Base-by-base conservation (phyloP, 2,888 invertebrate genomes). In the Lissonota sp. region DNA sequence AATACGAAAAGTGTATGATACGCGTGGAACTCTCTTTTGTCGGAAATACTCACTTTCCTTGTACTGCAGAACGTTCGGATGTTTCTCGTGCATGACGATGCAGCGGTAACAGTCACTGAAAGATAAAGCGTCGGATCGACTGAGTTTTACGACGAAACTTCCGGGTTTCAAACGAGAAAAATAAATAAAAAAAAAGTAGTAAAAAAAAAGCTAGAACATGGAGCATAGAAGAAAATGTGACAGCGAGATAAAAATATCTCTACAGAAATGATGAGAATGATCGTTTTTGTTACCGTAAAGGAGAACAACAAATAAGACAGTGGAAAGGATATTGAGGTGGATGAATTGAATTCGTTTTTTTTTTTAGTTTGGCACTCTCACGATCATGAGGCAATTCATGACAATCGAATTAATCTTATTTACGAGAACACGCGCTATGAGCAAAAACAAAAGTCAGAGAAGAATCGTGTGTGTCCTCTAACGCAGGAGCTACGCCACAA, bases 51-150 rank as follows among this genome's bases (percentile, higher is more conserved):
- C 92, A 97, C 97, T 96, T 93, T 97, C 96, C 94, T 97, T 97
- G 91, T 96, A 97, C 91, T 97, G 97, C 76, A 97, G 93, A 1
- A 97, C 96, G 88, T 96, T 96, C 86, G 94, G 93, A 91, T 97
- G 96, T 87, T 96, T 96, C 88, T 95, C 95, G 87, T 96, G 96
- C 88, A 97, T 96, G 64, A 96, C 96, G 91, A 97, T 94, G 90
- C 97, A 97, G 84, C 95, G 94, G 90, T 95, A 96, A 92, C 97
- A 97, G 86, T 94, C 94, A 89, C 96, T 96, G 95, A 49, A 95
- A 80, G 14, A 71, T 55, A 94, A 79, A 79, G 12, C 66, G 72
- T 76, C 71, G 14, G 60, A 66, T 75, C 71, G 76, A 73, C 46
- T 64, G 73, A 83, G 70, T 76, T 73, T 77, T 69, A 67, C 37